These are phyloP conservation scores for Astreopora myriophthalma DNA, from an alignment of 64 coral and sea anemone genomes.

Conservation along the genomic window DNA sequence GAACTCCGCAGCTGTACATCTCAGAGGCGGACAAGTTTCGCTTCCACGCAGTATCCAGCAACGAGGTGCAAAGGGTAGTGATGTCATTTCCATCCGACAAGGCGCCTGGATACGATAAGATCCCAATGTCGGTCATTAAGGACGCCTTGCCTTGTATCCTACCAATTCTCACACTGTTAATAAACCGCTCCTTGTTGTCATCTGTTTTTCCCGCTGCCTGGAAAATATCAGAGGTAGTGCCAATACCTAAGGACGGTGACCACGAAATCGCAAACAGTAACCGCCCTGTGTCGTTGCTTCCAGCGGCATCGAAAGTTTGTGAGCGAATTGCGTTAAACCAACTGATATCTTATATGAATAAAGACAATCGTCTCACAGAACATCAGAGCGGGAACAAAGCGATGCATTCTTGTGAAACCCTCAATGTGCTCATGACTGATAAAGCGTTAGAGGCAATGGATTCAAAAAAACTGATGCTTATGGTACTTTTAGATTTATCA, in stretches of 20 bases:
- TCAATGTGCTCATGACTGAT: constrained; percentile 57
- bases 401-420: constrained; percentile 61
- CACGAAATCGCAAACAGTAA: constrained; percentile 38
- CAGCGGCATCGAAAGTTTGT: constrained; percentile 62
- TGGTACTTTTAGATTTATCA: constrained; percentile 72
- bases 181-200: constrained; percentile 24
- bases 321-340: constrained; percentile 70
- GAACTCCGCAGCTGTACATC: constrained; percentile 1
- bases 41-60: constrained; percentile 8
- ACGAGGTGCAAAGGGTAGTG: constrained; percentile 9
- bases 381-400: constrained; percentile 47
- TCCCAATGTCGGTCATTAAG: constrained; percentile 40
- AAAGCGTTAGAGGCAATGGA: constrained; percentile 71
- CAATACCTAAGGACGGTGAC: constrained; percentile 19
- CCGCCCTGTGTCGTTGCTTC: constrained; percentile 36
- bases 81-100: constrained; percentile 52
- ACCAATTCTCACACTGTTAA: constrained; percentile 3
- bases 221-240: constrained; percentile 39
- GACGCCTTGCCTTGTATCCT: constrained; percentile 28
- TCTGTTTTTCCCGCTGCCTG: constrained; percentile 21
- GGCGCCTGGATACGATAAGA: constrained; percentile 36
- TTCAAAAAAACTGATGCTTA: constrained; percentile 49
- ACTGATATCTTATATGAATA: constrained; percentile 44
- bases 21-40: constrained; percentile 21
- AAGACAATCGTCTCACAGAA: constrained; percentile 45